A percentile compares a stretch with the other conserved stretches of the same genome.
Conservation (phyloP, 1,140 invertebrate species). For the Drosophila burlai region DNA sequence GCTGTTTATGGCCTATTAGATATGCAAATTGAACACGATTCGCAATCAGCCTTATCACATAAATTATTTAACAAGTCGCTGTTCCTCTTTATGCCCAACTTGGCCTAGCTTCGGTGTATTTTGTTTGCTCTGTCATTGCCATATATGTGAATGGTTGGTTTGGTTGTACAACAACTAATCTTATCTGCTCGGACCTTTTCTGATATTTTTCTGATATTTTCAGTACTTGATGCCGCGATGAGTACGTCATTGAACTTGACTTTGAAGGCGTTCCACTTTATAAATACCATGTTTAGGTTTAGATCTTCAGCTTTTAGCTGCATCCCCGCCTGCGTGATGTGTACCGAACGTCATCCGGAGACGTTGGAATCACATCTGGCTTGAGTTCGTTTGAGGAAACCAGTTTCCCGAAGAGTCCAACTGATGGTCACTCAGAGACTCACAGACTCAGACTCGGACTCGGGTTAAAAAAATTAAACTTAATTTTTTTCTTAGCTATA, state of each 20-base stretch:
- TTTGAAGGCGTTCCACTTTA: slow-evolving; percentile 65
- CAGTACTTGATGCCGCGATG: slow-evolving; percentile 51
- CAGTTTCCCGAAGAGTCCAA: slow-evolving; percentile 39
- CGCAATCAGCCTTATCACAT: slow-evolving; percentile 64
- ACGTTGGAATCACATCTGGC: slow-evolving; percentile 42
- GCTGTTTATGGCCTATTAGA: slow-evolving; percentile 62
- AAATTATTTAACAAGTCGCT: slow-evolving; percentile 62
- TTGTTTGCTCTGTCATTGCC: slow-evolving; percentile 55
- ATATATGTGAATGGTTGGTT: slow-evolving; percentile 25
- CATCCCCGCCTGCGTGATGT: slow-evolving; percentile 26
- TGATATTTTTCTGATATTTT: slow-evolving; percentile 36
- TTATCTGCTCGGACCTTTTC: slow-evolving; percentile 53
- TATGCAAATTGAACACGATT: slow-evolving; percentile 63
- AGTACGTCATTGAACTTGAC: slow-evolving; percentile 68
- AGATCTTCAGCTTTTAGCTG: slow-evolving; percentile 42
- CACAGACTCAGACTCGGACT: slow-evolving; percentile 1
- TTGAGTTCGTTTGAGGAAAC: slow-evolving; percentile 21
- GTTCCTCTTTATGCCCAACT: slow-evolving; percentile 38
- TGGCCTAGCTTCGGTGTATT: slow-evolving; percentile 21
- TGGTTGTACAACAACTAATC: slow-evolving; percentile 42
- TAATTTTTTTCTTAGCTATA: slow-evolving; percentile 33
- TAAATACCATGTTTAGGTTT: slow-evolving; percentile 62
- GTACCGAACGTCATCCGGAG: slow-evolving; percentile 37
- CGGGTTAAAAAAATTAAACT: slow-evolving; percentile 44
- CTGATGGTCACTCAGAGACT: slow-evolving; percentile 41